Evolutionary conservation across 2,888 invertebrate species (phyloP).

Genomic region (Ferrisia virgata): DNA sequence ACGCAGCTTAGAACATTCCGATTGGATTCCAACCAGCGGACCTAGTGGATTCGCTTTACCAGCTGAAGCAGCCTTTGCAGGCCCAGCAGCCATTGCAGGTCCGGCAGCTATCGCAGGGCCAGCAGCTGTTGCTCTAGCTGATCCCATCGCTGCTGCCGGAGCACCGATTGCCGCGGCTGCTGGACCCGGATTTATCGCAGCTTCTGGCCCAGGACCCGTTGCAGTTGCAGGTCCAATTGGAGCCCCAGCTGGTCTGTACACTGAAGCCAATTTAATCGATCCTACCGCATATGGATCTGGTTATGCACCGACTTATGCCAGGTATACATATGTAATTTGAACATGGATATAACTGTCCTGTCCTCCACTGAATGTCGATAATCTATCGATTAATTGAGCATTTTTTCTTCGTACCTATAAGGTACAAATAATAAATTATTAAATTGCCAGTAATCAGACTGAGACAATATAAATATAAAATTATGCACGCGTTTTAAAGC

Average conservation of each 20-base stretch:
- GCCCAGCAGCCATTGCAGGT: not conserved
- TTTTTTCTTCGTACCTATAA: not conserved
- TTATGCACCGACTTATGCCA: constrained; percentile 36
- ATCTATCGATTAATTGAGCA: not conserved
- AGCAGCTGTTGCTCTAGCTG: not conserved
- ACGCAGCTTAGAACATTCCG: constrained; percentile 34
- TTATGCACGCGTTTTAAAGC: constrained; percentile 27
- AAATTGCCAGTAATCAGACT: constrained; percentile 17
- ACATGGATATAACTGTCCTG: too few species aligned
- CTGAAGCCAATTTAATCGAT: constrained; percentile 21
- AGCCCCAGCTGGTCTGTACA: constrained; percentile 23
- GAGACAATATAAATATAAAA: constrained; percentile 11
- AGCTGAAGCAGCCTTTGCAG: not conserved
- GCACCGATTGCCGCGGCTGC: not conserved
- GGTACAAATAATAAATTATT: too few species aligned
- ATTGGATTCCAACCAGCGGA: not conserved
- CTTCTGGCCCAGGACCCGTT: not conserved
- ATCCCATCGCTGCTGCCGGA: not conserved
- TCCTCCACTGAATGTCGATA: too few species aligned
- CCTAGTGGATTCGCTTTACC: not conserved
- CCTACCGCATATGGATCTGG: constrained; percentile 15
- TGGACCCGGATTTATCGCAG: not conserved
- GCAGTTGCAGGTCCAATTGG: not conserved
- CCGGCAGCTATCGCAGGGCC: not conserved
- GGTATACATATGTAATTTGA: not conserved